Percentiles rank a stretch among this genome's conserved stretches.
These are phyloP conservation scores for Lochmaea crataegi DNA, from an alignment of 2,888 invertebrate species.

Conservation along the genomic window DNA sequence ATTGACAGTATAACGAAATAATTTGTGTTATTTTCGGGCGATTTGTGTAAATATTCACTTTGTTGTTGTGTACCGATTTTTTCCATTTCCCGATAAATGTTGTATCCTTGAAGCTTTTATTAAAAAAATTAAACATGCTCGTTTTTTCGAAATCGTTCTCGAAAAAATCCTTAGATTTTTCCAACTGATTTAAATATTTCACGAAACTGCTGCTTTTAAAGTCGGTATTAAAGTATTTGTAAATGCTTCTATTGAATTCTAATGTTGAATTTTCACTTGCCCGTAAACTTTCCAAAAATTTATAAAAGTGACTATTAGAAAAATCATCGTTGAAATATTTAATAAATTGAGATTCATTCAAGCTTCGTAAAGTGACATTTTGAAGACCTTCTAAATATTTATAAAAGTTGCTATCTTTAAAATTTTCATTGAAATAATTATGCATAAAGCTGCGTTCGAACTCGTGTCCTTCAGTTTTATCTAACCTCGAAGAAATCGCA, in stretches of 20 bases:
- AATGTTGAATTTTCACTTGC: constrained; percentile 17
- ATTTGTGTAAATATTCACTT: neutral
- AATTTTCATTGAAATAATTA: constrained; percentile 35
- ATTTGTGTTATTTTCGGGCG: neutral
- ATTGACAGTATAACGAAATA: neutral
- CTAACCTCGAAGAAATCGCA: constrained; percentile 5
- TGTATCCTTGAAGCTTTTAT: constrained; percentile 25
- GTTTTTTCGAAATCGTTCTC: constrained; percentile 19
- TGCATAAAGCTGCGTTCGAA: constrained; percentile 24
- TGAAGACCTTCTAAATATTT: constrained; percentile 28
- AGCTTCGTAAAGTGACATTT: constrained; percentile 1
- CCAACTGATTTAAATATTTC: constrained; percentile 8
- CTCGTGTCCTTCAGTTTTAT: constrained; percentile 1
- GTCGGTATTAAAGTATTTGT: constrained; percentile 25
- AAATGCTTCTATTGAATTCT: constrained; percentile 22
- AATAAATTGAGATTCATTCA: constrained; percentile 27
- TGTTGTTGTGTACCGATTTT: neutral
- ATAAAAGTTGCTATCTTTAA: constrained; percentile 36
- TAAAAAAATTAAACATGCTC: constrained; percentile 29
- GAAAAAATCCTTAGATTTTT: neutral
- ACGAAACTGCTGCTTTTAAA: constrained; percentile 17
- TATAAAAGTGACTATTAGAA: constrained; percentile 31
- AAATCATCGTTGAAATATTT: constrained; percentile 37
- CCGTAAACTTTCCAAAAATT: constrained; percentile 25
- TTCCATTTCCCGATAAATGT: constrained; percentile 21